These are phyloP conservation scores for Gisinianus flammeolus DNA, from an alignment of 2,888 invertebrate species.

Conservation along the genomic window DNA sequence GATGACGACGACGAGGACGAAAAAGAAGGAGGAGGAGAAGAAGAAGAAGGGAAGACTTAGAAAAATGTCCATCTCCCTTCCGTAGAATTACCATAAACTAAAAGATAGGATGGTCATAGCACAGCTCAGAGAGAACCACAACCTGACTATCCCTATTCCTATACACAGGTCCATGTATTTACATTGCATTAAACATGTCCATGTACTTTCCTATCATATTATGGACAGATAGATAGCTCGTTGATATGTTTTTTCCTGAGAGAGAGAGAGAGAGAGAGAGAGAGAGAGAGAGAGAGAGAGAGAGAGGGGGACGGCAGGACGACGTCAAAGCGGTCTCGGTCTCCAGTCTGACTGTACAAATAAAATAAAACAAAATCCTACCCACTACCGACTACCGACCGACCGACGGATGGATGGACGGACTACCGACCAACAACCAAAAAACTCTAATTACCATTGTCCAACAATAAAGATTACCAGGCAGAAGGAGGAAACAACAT, in stretches of 20 bases:
- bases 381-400: not conserved
- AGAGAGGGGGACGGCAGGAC: not conserved
- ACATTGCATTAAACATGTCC: too few species aligned
- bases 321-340: constrained; percentile 33
- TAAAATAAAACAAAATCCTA: not conserved
- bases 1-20: too few species aligned
- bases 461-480: constrained; percentile 23
- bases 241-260: not conserved
- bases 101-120: too few species aligned
- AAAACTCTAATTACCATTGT: constrained; percentile 41
- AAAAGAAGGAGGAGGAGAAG: not conserved
- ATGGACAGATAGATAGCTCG: not conserved
- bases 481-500: too few species aligned
- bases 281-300: not conserved
- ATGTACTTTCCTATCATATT: too few species aligned
- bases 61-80: constrained; percentile 6
- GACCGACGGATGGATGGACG: not conserved
- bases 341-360: constrained; percentile 24
- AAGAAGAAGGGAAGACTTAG: not conserved
- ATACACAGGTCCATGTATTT: too few species aligned
- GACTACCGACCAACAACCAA: not conserved
- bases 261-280: not conserved
- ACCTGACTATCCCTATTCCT: too few species aligned
- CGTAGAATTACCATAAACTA: constrained; percentile 6
- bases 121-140: too few species aligned